Conservation (phyloP, 1,140 invertebrate species). For the Macrocentrus cingulum region DNA sequence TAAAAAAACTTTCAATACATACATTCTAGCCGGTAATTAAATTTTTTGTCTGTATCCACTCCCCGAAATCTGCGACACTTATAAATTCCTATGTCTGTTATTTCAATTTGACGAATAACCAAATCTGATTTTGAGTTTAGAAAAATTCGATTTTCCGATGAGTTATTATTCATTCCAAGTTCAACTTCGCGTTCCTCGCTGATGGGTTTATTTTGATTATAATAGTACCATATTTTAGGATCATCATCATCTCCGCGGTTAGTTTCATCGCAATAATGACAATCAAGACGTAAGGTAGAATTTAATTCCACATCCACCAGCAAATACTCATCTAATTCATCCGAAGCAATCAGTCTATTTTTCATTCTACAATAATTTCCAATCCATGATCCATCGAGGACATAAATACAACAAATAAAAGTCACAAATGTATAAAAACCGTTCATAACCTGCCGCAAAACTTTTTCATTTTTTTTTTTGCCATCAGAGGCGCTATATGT, state of each 20-base stretch:
- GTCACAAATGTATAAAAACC: background rate
- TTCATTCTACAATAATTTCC: constrained; percentile 50
- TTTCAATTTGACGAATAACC: constrained; percentile 48
- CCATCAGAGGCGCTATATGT: no score
- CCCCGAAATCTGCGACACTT: constrained; percentile 55
- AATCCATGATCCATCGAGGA: constrained; percentile 22
- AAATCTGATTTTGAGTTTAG: constrained; percentile 53
- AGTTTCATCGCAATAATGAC: constrained; percentile 56
- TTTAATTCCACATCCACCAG: constrained; percentile 52
- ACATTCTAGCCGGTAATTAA: constrained; percentile 60
- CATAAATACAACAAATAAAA: background rate
- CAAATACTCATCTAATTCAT: constrained; percentile 55
- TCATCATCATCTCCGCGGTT: constrained; percentile 42
- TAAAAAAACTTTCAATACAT: constrained; percentile 7
- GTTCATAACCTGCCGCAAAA: background rate
- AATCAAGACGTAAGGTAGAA: constrained; percentile 52
- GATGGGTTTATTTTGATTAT: constrained; percentile 50
- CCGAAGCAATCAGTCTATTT: constrained; percentile 48
- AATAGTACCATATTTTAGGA: constrained; percentile 59
- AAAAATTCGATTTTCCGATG: constrained; percentile 49
- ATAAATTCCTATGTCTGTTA: constrained; percentile 57
- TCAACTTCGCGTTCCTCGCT: constrained; percentile 51
- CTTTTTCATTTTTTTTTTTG: background rate
- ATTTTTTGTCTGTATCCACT: constrained; percentile 55
- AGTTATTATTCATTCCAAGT: constrained; percentile 58